These are phyloP conservation scores for Aphelenchoides bicaudatus DNA, from an alignment of 2,888 invertebrate species.

Conservation along the genomic window DNA sequence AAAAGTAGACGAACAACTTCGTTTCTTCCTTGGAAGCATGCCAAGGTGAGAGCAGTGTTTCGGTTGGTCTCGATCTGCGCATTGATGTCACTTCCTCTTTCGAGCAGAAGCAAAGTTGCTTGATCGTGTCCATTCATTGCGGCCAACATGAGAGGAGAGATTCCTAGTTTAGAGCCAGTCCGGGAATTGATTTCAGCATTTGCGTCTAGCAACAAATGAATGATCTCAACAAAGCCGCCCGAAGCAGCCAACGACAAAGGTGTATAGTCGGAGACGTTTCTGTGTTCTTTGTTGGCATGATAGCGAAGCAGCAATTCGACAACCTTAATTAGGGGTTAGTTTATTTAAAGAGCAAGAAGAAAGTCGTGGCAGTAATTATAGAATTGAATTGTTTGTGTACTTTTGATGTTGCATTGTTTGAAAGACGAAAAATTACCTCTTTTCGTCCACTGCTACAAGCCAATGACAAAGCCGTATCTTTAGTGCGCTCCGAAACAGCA, in stretches of 20 bases:
- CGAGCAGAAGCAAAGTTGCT: slow-evolving; percentile 86
- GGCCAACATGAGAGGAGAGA: slow-evolving; percentile 96
- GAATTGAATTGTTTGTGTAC: too few species aligned
- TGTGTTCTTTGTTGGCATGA: slow-evolving; percentile 86
- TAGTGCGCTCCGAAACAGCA: slow-evolving; percentile 96
- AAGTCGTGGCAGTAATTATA: too few species aligned
- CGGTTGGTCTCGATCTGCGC: slow-evolving; percentile 95
- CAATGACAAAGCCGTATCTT: slow-evolving; percentile 88
- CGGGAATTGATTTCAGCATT: slow-evolving; percentile 95
- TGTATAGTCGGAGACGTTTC: slow-evolving; percentile 97
- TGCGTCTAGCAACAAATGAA: slow-evolving; percentile 82
- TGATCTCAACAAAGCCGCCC: slow-evolving; percentile 93
- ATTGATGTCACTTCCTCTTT: slow-evolving; percentile 98
- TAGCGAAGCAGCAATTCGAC: slow-evolving; percentile 83
- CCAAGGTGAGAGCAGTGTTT: slow-evolving; percentile 94
- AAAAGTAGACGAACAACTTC: slow-evolving; percentile 93
- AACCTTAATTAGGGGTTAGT: slow-evolving; percentile 68
- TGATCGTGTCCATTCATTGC: slow-evolving; percentile 97
- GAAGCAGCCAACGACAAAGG: slow-evolving; percentile 96
- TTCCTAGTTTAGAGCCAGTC: slow-evolving; percentile 66
- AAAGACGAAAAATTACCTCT: slow-evolving; percentile 74
- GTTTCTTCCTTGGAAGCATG: slow-evolving; percentile 97
- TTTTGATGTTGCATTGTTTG: too few species aligned
- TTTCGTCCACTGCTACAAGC: slow-evolving; percentile 95
- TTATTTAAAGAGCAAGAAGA: too few species aligned